Evolutionary conservation across 2,888 invertebrate species (phyloP), one percentile per base, ranked within the genome.

Genomic region (Ryuthela nishihirai): DNA sequence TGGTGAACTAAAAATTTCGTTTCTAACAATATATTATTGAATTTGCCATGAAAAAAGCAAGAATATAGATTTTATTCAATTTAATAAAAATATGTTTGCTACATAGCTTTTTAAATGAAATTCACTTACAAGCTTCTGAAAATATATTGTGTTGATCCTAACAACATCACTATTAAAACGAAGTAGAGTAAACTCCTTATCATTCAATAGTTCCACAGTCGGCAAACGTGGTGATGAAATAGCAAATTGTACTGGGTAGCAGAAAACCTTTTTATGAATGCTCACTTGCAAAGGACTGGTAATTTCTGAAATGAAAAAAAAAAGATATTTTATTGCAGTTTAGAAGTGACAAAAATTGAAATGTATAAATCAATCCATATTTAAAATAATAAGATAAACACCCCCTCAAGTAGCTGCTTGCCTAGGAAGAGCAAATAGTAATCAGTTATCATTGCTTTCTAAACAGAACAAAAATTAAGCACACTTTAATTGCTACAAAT

Each of bases 181-280:
- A 55, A 95, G 77, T 70, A 88, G 78, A 56, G 74, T 75, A 17
- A 38, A 21, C 20, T 67, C 66, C 25, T 65, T 65, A 10, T 66
- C 66, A 20, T 38, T 49, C 17, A 60, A 26, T 15, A 65, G 52
- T 18, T 65, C 53, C 29, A 64, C 62, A 40, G 83, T 81, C 9
- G 93, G 91, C 70, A 92, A 80, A 43, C 92, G 81, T 2, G 91
- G 90, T 65, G 88, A 85, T 2, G 88, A 88, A 62, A 89, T 82
- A 32, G 88, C 85, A 76, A 92, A 89, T 77, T 92, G 91, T 56
- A 92, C 85, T 2, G 95, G 90, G 76, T 95, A 95, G 78, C 95
- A 95, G 85, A 90, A 89, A 56, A 94, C 93, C 76, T 92, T 92
- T 65, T 93, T 83, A 10, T 86, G 79, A 40, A 85, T 83, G 34